Evolutionary conservation across 2,113 vertebrate genomes (phyloP), one percentile per base, ranked within the genome.

Genomic region (Charina bottae): DNA sequence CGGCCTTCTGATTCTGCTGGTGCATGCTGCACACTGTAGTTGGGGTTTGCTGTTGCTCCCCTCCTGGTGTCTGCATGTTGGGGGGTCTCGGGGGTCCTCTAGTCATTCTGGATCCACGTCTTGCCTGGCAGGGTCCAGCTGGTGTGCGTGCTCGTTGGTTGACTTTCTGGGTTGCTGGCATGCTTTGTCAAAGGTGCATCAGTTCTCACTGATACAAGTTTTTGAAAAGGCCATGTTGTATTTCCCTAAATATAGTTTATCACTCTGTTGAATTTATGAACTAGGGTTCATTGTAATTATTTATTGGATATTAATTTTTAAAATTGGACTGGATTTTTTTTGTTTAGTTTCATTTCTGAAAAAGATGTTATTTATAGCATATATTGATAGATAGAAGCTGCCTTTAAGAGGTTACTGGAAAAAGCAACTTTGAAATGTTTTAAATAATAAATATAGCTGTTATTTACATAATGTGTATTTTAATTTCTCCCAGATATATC

Each of bases 401-500:
- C 37, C 0, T 59, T 87, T 21, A 85, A 28, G 12, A 4, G 15
- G 55, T 86, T n/a, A 78, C 33, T 37, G 72, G 33, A 78, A 78
- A 53, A 49, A 42, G 1, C 12, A 21, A 37, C 11, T 37, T 33
- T 8, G 33, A 89, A 87, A 59, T 42, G 9, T 58, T 87, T 87
- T 42, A 59, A 87, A 78, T 37, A 78, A 21, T 33, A 33, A 58
- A 28, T 72, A 83, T 6, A 58, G 72, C 3, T 64, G 10, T 83
- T 88, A 83, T 23, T 53, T 78, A 62, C 1, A 21, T 87, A 13
- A 28, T 2, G 1, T 86, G 1, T 42, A 28, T 90, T 13, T 13
- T 37, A 87, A 83, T 87, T 88, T 93, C 72, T 89, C n/a, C 28
- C 26, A 42, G 59, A 46, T 6, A 88, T 68, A 28, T 64, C 37